phyloP scores from a whole-genome alignment of 2,113 vertebrate genomes.

The Penelope pileata region DNA sequence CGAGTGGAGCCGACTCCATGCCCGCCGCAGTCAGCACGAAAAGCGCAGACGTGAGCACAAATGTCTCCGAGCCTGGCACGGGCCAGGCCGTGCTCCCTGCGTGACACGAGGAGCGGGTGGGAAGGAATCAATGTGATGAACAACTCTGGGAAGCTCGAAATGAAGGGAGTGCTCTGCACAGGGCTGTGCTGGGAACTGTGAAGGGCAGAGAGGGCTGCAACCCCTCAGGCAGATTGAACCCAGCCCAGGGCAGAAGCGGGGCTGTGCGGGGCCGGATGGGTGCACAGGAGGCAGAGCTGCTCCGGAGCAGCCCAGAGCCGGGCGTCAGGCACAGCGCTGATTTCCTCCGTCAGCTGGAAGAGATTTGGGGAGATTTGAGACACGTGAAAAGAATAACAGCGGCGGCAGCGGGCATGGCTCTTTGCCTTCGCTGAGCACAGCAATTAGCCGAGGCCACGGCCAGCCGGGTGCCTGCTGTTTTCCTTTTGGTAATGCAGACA shows the following conservation, averaged over 20 bases:
- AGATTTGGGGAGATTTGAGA: slow-evolving; percentile 39
- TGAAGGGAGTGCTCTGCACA: background rate
- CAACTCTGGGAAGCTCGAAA: background rate
- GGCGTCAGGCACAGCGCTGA: background rate
- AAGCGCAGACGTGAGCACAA: slow-evolving; percentile 2
- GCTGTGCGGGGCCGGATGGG: background rate
- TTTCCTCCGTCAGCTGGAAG: slow-evolving; percentile 5
- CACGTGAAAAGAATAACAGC: background rate
- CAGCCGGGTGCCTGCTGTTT: background rate
- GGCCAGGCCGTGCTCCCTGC: background rate
- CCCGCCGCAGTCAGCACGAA: background rate
- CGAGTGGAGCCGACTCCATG: background rate
- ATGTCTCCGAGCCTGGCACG: background rate
- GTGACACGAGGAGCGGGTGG: background rate
- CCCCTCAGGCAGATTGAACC: background rate
- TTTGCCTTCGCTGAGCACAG: background rate
- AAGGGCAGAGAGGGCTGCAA: background rate
- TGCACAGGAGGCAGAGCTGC: background rate
- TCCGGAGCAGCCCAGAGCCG: too few species aligned
- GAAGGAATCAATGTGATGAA: background rate
- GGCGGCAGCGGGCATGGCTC: background rate
- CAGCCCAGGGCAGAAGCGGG: background rate
- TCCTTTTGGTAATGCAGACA: slow-evolving; percentile 8
- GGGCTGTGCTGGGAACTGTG: rapidly evolving
- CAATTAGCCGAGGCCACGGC: background rate